Conservation (phyloP, 2,797 vertebrate genomes). For the Philypnodon macrostomus region DNA sequence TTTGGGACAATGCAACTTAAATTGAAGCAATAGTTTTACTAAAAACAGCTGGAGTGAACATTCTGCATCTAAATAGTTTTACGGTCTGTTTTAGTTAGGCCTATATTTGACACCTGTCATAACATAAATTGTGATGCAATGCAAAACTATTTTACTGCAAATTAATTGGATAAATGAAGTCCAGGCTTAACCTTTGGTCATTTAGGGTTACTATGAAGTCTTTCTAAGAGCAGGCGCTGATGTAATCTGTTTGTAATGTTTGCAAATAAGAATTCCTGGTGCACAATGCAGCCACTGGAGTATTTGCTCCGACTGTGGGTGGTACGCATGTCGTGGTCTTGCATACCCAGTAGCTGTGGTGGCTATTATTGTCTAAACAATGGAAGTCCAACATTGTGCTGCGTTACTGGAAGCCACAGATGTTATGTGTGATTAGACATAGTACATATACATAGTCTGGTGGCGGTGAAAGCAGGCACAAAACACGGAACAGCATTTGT, state of each 20-base stretch:
- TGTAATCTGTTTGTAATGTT: constrained; percentile 69
- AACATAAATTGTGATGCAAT: too few relatives aligned
- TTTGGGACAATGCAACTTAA: too few relatives aligned
- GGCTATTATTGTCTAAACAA: constrained; percentile 78
- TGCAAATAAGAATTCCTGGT: constrained; percentile 74
- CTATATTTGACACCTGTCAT: too few relatives aligned
- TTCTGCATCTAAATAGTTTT: too few relatives aligned
- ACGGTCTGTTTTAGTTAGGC: too few relatives aligned
- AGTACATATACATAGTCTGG: constrained; percentile 58
- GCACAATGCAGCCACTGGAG: constrained; percentile 73
- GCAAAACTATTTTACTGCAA: too few relatives aligned
- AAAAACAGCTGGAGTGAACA: too few relatives aligned
- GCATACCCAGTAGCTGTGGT: constrained; percentile 53
- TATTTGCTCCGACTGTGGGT: constrained; percentile 68
- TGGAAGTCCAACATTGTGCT: constrained; percentile 73
- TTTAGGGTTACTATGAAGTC: constrained; percentile 20
- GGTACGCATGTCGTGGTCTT: constrained; percentile 64
- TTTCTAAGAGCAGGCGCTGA: constrained; percentile 47
- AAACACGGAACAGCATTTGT: constrained; percentile 81
- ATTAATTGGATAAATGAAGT: constrained; percentile 2
- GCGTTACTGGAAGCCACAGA: constrained; percentile 75
- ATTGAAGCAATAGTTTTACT: too few relatives aligned
- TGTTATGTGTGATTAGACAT: constrained; percentile 74
- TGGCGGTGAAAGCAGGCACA: constrained; percentile 66
- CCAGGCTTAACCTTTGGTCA: constrained; percentile 19